A percentile compares a stretch with the other conserved stretches of the same genome.
These are phyloP conservation scores for Eupithecia pulchellata DNA, from an alignment of 2,888 invertebrate genomes.

Conservation along the genomic window DNA sequence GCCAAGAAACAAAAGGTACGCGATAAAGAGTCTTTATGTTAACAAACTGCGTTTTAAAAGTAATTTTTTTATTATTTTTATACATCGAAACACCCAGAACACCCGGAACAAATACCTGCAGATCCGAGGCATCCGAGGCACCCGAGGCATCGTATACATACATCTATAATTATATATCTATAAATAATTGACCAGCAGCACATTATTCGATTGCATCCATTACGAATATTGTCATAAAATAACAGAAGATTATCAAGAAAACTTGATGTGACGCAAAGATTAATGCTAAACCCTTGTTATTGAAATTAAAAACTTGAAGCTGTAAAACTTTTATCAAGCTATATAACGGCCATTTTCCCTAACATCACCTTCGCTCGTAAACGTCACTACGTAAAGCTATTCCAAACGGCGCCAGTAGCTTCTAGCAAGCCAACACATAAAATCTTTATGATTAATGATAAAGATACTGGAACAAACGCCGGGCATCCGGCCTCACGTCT, in stretches of 20 bases:
- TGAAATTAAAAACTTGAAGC: not conserved
- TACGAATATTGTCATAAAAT: not conserved
- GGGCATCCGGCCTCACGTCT: slow-evolving; percentile 8
- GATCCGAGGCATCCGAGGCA: no score
- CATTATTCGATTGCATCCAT: not conserved
- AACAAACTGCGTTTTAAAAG: no score
- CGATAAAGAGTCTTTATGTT: no score
- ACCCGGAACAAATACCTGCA: no score
- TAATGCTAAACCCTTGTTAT: not conserved
- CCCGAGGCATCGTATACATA: no score
- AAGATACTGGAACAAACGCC: slow-evolving; percentile 20
- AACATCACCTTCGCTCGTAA: slow-evolving; percentile 1
- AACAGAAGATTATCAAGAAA: not conserved
- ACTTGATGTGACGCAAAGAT: no score
- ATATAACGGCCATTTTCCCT: not conserved
- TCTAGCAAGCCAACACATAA: slow-evolving; percentile 1
- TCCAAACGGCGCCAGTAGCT: slow-evolving; percentile 3
- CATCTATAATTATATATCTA: no score
- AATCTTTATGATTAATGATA: slow-evolving; percentile 14
- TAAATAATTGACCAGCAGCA: not conserved
- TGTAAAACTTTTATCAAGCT: not conserved
- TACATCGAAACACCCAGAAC: not conserved
- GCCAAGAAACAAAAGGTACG: no score
- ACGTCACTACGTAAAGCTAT: slow-evolving; percentile 6
- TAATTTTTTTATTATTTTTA: not conserved